Percentiles rank a stretch among this genome's conserved stretches.
phyloP scores from a whole-genome alignment of 2,113 vertebrate species.

The Bufo bufo region DNA sequence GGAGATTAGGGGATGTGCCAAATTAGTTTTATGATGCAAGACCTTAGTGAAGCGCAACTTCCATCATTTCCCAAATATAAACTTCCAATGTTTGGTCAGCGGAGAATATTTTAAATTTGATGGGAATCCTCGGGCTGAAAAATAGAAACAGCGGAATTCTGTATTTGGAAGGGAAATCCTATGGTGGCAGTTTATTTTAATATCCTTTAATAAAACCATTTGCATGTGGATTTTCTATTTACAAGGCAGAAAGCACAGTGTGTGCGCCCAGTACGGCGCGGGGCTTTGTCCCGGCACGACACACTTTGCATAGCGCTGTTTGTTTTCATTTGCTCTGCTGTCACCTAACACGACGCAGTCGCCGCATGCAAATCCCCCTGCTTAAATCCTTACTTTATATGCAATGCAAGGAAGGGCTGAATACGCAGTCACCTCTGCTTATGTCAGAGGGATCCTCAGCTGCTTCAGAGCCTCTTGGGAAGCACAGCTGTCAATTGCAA shows the following conservation, averaged over 20 bases:
- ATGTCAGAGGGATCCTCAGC: background rate
- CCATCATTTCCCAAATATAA: background rate
- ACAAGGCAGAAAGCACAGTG: too few species aligned
- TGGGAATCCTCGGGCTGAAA: background rate
- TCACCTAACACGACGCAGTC: background rate
- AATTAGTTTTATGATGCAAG: too few species aligned
- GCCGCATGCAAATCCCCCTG: background rate
- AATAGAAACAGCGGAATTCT: background rate
- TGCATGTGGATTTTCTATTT: background rate
- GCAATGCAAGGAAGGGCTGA: background rate
- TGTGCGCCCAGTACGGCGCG: background rate
- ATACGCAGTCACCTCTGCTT: background rate
- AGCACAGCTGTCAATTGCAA: background rate
- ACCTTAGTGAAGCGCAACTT: too few species aligned
- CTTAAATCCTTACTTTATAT: background rate
- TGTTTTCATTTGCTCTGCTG: conserved; percentile 9
- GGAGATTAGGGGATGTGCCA: too few species aligned
- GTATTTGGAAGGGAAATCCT: background rate
- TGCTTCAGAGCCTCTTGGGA: conserved; percentile 28
- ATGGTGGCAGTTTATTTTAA: background rate
- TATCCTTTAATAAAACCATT: background rate
- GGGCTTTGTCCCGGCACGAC: background rate
- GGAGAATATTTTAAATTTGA: background rate
- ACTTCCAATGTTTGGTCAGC: background rate
- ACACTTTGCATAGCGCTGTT: conserved; percentile 14